Base-by-base conservation (phyloP, 2,113 vertebrate species). In the Talpa occidentalis region DNA sequence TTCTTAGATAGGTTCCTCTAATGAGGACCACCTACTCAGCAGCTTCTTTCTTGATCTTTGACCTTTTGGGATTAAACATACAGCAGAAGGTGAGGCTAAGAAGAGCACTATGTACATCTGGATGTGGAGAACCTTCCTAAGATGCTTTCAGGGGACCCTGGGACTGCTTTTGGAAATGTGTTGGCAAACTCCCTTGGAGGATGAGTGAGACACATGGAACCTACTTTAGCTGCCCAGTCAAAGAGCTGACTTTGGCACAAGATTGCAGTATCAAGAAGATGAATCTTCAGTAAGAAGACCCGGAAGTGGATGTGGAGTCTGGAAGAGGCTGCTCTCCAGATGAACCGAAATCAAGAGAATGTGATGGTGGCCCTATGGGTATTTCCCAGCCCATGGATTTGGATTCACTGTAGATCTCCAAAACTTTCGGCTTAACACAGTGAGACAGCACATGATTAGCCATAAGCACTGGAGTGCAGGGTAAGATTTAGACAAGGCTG, bases 101-200 rank as follows among this genome's bases (percentile, higher is more conserved):
- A 95, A 90, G 95, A 94, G 40, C 19, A 1, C 90, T 93, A 80
- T 94, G 91, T 94, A 85, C 52, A 49, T 62, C 49, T 47, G 66
- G 42, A 49, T 37, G 14, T 59, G 67, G 37, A 96, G 62, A 84
- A n/a, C 2, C 49, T 84, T 96, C 87, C 83, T 76, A 40, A 91
- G 70, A 87, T 40, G 60, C 44, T 91, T 67, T 74, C 59, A 15
- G 26, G 72, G 54, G 42, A 37, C 60, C 47, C 83, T 30, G 8
- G 52, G 24, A 21, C 59, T 66, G 12, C 24, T 94, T n/a, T 76
- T 40, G 62, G 62, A 92, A 91, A n/a, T 67, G 17, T 15, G 15
- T 54, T 42, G 9, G 77, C 84, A 94, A 72, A 35, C 12, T 59
- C 74, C 42, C 35, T 69, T 66, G 83, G 88, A 90, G 40, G 56